Evolutionary conservation across 2,888 invertebrate species (phyloP), one percentile per base, ranked within the genome.

Genomic region (Melanostoma scalare): DNA sequence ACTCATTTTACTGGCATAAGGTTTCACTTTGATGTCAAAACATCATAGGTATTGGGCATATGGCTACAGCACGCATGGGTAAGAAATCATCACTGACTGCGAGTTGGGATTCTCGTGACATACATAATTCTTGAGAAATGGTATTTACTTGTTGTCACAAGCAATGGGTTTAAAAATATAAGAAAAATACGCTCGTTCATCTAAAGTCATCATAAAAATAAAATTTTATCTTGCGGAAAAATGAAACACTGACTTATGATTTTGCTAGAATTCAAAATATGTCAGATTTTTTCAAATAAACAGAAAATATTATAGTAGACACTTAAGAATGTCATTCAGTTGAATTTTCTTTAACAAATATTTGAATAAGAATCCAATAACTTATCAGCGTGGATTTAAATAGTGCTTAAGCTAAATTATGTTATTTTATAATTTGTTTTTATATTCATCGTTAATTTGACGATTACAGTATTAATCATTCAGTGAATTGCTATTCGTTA

Each of bases 311-410:
- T 46, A 10, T 33, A 58, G 63, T 69, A 53, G 80, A 35, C 71
- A 53, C 65, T 65, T 10, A 58, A 50, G 76, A 80, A 80, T 76
- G 60, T 71, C 63, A 75, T 80, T 63, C 38, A 50, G 10, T 33
- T 31, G 40, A 40, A 42, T 3, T 6, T 35, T 36, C 42, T 10
- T 33, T 42, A 44, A n/a, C 6, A 58, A 42, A n/a, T 33, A 33
- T 31, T 58, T 58, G 5, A 33, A 3, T 10, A 60, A 60, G 31
- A 44, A 60, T 44, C 20, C 20, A 44, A 44, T 60, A 44, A 60
- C 20, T 20, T 20, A 20, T 20, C 1, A 20, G 20, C 20, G 20
- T 20, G 20, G 20, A 20, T 20, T 20, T 20, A 20, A 20, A 20
- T 20, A 20, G 20, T 20, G 20, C 20, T 20, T 1, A 20, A 20